Evolutionary conservation across 1,140 invertebrate species (phyloP).

Genomic region (Fopius arisanus): DNA sequence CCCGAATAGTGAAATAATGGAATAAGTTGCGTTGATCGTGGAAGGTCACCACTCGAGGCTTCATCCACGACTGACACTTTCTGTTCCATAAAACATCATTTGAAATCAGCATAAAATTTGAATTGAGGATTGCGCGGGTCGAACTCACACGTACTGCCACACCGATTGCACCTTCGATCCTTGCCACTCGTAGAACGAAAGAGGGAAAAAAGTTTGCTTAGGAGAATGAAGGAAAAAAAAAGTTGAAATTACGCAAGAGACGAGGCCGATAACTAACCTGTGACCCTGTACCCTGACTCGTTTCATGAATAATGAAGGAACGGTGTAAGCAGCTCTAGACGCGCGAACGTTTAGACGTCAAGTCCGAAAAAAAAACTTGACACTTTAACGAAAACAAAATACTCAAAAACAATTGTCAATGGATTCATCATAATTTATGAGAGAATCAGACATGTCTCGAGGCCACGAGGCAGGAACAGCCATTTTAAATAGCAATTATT

Average conservation of each 20-base stretch:
- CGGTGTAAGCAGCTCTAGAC: background rate
- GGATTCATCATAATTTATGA: background rate
- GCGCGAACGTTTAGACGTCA: background rate
- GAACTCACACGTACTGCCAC: too few species aligned
- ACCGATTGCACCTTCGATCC: constrained; percentile 1
- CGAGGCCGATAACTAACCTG: constrained; percentile 22
- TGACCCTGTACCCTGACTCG: constrained; percentile 29
- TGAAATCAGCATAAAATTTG: background rate
- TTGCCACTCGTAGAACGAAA: background rate
- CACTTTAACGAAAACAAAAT: background rate
- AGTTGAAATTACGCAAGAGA: constrained; percentile 15
- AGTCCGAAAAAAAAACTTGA: background rate
- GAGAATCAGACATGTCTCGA: background rate
- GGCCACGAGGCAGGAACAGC: too few species aligned
- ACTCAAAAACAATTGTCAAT: background rate
- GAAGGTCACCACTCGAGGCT: background rate
- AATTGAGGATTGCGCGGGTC: background rate
- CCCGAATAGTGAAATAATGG: background rate
- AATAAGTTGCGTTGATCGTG: background rate
- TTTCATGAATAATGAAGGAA: constrained; percentile 35
- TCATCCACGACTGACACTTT: background rate
- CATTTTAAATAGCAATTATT: too few species aligned
- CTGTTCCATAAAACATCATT: background rate
- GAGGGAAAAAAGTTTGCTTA: background rate
- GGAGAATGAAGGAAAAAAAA: background rate